Conservation (phyloP, 2,113 vertebrate genomes). For the Eulemur rufifrons region DNA sequence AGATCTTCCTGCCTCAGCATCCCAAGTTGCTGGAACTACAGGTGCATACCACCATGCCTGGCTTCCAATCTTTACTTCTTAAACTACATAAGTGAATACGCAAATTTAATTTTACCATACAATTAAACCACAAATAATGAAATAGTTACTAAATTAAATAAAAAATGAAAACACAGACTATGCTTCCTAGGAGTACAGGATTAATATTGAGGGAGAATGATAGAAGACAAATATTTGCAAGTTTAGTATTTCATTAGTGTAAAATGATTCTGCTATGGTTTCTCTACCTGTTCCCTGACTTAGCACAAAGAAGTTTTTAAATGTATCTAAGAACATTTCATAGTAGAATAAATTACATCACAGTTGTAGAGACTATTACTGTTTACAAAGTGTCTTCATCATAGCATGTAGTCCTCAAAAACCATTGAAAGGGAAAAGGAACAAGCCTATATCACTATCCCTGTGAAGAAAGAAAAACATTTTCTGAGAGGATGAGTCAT, state of each 20-base stretch:
- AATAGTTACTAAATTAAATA: not conserved
- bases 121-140: constrained; percentile 10
- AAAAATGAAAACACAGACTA: not conserved
- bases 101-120: not conserved
- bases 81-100: not conserved
- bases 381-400: not conserved
- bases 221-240: not conserved
- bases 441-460: not conserved
- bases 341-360: not conserved
- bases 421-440: not conserved
- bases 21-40: no score
- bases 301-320: not conserved
- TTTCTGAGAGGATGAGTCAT: constrained; percentile 5
- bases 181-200: not conserved
- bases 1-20: no score
- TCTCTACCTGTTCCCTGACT: not conserved
- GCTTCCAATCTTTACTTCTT: not conserved
- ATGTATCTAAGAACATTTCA: not conserved
- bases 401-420: not conserved
- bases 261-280: not conserved
- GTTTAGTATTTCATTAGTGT: not conserved
- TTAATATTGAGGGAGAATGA: not conserved
- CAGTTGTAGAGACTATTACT: not conserved
- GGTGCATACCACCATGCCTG: no score
- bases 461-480: not conserved